Evolutionary conservation across 2,797 vertebrate species (phyloP), one percentile per base, ranked within the genome.

Genomic region (Anisognathus igniventris): DNA sequence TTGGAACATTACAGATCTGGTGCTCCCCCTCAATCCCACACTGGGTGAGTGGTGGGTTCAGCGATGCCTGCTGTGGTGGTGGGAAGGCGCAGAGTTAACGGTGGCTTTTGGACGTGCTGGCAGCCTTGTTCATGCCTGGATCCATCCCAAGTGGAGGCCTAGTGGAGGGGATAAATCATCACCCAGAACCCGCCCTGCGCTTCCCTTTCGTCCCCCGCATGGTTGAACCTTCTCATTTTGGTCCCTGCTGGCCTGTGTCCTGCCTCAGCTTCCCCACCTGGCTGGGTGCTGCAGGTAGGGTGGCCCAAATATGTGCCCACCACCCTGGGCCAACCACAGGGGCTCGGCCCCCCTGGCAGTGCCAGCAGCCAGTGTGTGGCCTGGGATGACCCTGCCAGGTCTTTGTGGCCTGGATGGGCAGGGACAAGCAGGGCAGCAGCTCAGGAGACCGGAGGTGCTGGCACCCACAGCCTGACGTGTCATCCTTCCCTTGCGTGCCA

Each of bases 131-230:
- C 28, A 21, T 60, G 81, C 74, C 92, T 96, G 96, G 96, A 96
- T 76, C 48, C 1, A 8, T 83, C 92, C 95, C 93, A 95, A 92
- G 86, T 0, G 8, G 94, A 92, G 96, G 96, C 96, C 94, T 91
- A 82, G 79, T 44, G 12, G 82, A 95, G 93, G 94, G 96, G 90
- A 95, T 95, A 96, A 94, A 95, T 94, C 71, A 79, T 93, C 22
- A 2, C 66, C 66, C 79, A 56, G 58, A 12, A 8, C 53, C 87
- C 3, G 75, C 79, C 76, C 57, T 65, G 93, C 0, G 1, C 83
- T 94, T 93, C 78, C 24, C 31, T 94, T 74, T 90, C 33, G 0
- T 87, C 64, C 71, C 48, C 84, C 0, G 0, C 65, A 22, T 0
- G 12, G 53, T 66, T 79, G 61, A 85, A 66, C 30, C 37, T 79